These are phyloP conservation scores for Scaeva pyrastri DNA, from an alignment of 2,888 invertebrate genomes.

Conservation along the genomic window DNA sequence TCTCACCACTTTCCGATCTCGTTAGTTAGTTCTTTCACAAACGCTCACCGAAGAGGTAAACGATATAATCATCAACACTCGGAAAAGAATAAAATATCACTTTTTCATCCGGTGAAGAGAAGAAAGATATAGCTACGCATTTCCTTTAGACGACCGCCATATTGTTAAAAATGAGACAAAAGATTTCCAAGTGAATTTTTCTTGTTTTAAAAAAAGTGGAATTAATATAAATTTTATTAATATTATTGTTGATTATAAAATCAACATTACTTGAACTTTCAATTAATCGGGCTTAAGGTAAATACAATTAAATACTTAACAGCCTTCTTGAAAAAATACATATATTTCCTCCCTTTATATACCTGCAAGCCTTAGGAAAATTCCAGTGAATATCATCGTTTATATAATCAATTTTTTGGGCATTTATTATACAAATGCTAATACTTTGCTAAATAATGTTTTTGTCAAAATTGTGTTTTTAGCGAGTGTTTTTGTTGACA, in stretches of 20 bases:
- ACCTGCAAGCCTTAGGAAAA: constrained; percentile 19
- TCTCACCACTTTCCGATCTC: constrained; percentile 62
- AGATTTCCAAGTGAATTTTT: constrained; percentile 76
- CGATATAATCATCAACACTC: constrained; percentile 49
- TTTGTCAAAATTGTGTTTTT: constrained; percentile 1
- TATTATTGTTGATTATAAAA: constrained; percentile 50
- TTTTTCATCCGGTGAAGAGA: constrained; percentile 71
- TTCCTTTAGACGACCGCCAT: constrained; percentile 76
- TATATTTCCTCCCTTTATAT: constrained; percentile 10
- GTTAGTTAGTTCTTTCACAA: constrained; percentile 75
- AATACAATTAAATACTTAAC: background rate
- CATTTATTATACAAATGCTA: constrained; percentile 3
- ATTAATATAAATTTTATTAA: constrained; percentile 52
- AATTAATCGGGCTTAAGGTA: constrained; percentile 46
- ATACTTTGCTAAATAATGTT: background rate
- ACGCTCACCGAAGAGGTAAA: constrained; percentile 72
- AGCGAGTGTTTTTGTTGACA: constrained; percentile 67
- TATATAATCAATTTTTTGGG: constrained; percentile 54
- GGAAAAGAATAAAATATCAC: constrained; percentile 70
- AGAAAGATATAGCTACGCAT: constrained; percentile 76
- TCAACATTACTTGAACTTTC: background rate
- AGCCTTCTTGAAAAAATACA: background rate
- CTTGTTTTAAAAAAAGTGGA: constrained; percentile 57
- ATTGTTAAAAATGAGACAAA: constrained; percentile 78
- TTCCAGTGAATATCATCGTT: constrained; percentile 46